Percentiles rank a stretch among this genome's conserved stretches.
Evolutionary conservation across 2,797 vertebrate genomes (phyloP).

Genomic region (Siniperca scherzeri): DNA sequence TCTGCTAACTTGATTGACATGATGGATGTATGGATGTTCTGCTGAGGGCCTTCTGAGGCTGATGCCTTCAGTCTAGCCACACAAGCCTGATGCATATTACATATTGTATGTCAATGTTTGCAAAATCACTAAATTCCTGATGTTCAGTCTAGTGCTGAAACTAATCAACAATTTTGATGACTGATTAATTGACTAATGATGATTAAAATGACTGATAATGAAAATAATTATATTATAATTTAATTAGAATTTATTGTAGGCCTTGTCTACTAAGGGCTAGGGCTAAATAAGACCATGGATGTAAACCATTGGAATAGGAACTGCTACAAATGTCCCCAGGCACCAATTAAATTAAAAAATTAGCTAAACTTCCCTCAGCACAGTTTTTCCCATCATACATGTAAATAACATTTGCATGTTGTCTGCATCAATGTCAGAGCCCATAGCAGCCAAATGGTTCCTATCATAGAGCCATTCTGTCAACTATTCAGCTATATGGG

Average conservation of each 20-base stretch:
- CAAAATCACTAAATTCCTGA: not conserved
- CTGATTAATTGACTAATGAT: not conserved
- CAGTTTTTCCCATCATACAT: slow-evolving; percentile 4
- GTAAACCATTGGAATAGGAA: slow-evolving; percentile 1
- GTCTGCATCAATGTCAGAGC: slow-evolving; percentile 29
- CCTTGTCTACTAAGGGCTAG: not conserved
- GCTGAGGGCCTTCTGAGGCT: not conserved
- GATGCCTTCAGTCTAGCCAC: not conserved
- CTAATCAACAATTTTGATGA: not conserved
- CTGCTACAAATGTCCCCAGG: slow-evolving; percentile 21
- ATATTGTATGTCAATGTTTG: not conserved
- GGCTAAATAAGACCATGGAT: not conserved
- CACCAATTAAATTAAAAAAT: not conserved
- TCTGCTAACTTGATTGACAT: slow-evolving; percentile 3
- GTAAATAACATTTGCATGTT: slow-evolving; percentile 19
- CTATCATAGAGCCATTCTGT: not conserved
- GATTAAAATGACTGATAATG: no score
- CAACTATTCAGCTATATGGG: not conserved
- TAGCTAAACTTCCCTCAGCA: not conserved
- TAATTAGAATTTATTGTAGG: no score
- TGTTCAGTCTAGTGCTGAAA: not conserved
- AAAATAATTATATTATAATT: no score
- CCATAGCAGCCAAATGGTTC: slow-evolving; percentile 14
- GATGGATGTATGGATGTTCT: not conserved
- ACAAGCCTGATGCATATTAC: not conserved